phyloP scores from a whole-genome alignment of 2,113 vertebrate species.

The Lycaon pictus region DNA sequence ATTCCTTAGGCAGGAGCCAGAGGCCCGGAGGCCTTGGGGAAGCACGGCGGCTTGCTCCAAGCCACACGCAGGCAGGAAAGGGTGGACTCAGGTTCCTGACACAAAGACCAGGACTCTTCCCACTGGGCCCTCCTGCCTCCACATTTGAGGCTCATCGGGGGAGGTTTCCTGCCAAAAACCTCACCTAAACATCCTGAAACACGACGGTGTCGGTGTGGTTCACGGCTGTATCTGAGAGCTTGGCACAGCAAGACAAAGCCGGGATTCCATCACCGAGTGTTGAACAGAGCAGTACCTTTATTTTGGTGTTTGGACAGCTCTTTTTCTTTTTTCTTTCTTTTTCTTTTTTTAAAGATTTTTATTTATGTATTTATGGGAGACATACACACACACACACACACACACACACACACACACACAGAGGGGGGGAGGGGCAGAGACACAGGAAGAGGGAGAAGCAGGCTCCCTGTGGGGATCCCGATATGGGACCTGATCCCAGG shows the following conservation, averaged over 20 bases:
- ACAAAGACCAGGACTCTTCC: background rate
- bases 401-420: too few species aligned
- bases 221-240: background rate
- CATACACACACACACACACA: too few species aligned
- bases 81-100: background rate
- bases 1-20: background rate
- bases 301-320: background rate
- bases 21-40: too few species aligned
- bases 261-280: rapidly evolving
- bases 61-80: too few species aligned
- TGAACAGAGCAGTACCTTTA: rapidly evolving
- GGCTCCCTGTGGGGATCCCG: too few species aligned
- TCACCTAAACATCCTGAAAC: too few species aligned
- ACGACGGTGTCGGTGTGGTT: rapidly evolving
- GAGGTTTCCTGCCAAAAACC: background rate
- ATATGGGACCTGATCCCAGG: too few species aligned
- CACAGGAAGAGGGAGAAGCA: too few species aligned
- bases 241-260: background rate
- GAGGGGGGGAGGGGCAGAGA: too few species aligned
- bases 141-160: rapidly evolving
- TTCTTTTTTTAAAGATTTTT: too few species aligned
- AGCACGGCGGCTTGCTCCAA: too few species aligned
- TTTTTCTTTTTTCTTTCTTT: background rate
- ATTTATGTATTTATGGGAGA: too few species aligned
- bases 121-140: background rate